Conservation (phyloP, 2,113 vertebrate species). For the Actinemys pallida region DNA sequence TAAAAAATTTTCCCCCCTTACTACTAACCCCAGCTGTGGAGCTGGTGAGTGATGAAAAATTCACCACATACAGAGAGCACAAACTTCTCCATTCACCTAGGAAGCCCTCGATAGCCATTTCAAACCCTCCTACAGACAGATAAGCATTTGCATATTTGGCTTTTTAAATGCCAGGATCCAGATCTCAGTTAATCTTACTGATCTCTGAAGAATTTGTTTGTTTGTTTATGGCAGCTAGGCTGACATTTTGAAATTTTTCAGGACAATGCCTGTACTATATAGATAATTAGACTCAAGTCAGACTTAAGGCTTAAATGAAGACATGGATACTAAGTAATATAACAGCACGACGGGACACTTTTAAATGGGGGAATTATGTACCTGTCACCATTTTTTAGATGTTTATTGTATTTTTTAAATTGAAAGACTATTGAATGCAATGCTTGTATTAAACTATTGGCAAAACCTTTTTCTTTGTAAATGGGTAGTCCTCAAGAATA, state of each 20-base stretch:
- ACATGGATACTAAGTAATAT: neutral
- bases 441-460: neutral
- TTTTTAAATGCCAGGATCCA: slow-evolving; percentile 1
- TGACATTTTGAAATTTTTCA: neutral
- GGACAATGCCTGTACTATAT: neutral
- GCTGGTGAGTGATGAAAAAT: neutral
- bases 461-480: neutral
- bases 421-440: neutral
- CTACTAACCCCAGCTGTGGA: neutral
- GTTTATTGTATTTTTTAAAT: neutral
- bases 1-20: neutral
- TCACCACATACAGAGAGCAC: fast-evolving
- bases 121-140: neutral
- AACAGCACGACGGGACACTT: neutral
- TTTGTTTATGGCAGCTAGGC: neutral
- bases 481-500: neutral
- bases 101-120: neutral
- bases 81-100: neutral
- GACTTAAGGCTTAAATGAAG: neutral
- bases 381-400: slow-evolving; percentile 42
- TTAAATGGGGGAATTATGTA: neutral
- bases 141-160: neutral
- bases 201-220: neutral
- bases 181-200: neutral
- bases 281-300: neutral